phyloP scores from a whole-genome alignment of 2,113 vertebrate genomes.

The Bubo bubo region DNA sequence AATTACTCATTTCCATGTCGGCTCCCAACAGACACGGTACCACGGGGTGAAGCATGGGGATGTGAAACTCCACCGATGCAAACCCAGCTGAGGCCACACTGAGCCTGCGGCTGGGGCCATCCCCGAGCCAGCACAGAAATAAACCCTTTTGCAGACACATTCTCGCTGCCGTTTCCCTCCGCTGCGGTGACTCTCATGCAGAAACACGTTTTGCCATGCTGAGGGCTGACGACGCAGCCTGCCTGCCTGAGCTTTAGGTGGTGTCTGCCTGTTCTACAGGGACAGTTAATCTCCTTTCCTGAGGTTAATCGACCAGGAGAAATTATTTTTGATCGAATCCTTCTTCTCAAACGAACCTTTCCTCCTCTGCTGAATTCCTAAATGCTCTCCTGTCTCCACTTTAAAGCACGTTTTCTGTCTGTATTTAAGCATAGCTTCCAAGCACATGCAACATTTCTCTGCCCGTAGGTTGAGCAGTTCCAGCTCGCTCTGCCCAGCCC shows the following conservation, averaged over 20 bases:
- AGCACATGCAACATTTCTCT: neutral
- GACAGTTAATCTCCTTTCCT: neutral
- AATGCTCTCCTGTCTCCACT: neutral
- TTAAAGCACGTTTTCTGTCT: neutral
- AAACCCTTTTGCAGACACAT: neutral
- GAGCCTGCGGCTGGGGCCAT: neutral
- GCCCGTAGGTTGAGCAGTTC: neutral
- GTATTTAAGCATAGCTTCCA: neutral
- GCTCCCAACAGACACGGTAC: neutral
- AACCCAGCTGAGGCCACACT: neutral
- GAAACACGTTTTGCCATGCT: accelerated
- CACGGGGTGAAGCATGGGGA: neutral
- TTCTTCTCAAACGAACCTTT: neutral
- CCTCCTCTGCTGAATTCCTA: neutral
- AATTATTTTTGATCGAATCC: neutral
- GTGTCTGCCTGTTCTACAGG: neutral
- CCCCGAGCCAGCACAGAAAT: neutral
- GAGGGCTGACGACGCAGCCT: neutral
- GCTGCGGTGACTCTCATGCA: accelerated
- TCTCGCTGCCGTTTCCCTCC: neutral
- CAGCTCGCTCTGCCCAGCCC: neutral
- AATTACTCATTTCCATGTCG: neutral
- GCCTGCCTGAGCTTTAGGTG: too few species aligned
- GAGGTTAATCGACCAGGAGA: neutral
- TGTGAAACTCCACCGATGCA: accelerated